These are phyloP conservation scores for Melinaea menophilus DNA, from an alignment of 2,888 invertebrate genomes.

Conservation along the genomic window DNA sequence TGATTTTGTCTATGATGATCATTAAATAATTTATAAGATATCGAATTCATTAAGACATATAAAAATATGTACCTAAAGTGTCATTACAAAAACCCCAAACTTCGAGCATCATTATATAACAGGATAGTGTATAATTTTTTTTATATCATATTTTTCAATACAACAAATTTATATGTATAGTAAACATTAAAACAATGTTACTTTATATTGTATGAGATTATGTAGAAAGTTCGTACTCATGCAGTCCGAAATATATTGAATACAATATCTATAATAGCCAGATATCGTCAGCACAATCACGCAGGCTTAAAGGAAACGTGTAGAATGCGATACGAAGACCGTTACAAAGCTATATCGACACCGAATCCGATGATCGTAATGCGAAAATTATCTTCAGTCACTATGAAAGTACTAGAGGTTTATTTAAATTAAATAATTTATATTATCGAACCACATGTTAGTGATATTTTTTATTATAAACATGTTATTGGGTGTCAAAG, in stretches of 20 bases:
- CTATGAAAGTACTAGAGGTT: slow-evolving; percentile 27
- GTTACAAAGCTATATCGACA: slow-evolving; percentile 67
- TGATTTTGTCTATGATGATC: slow-evolving; percentile 22
- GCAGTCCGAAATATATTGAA: slow-evolving; percentile 23
- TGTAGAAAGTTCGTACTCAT: slow-evolving; percentile 22
- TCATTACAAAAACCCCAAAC: too few relatives aligned
- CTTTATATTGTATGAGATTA: too few relatives aligned
- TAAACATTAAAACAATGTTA: background rate
- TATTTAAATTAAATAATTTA: background rate
- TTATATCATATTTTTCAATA: too few relatives aligned
- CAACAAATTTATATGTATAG: background rate
- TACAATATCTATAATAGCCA: slow-evolving; percentile 26
- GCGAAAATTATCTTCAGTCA: slow-evolving; percentile 69
- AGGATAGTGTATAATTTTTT: too few relatives aligned
- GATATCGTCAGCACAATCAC: slow-evolving; percentile 31
- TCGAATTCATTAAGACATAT: too few relatives aligned
- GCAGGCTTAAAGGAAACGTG: slow-evolving; percentile 53
- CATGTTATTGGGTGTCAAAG: background rate
- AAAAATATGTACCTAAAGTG: too few relatives aligned
- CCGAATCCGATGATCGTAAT: slow-evolving; percentile 69
- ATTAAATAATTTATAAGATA: background rate
- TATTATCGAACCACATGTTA: background rate
- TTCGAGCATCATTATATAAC: too few relatives aligned
- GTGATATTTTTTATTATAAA: background rate
- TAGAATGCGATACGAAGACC: slow-evolving; percentile 68